Conservation (phyloP, 2,888 invertebrate genomes). For the Oxycera nigricornis region DNA sequence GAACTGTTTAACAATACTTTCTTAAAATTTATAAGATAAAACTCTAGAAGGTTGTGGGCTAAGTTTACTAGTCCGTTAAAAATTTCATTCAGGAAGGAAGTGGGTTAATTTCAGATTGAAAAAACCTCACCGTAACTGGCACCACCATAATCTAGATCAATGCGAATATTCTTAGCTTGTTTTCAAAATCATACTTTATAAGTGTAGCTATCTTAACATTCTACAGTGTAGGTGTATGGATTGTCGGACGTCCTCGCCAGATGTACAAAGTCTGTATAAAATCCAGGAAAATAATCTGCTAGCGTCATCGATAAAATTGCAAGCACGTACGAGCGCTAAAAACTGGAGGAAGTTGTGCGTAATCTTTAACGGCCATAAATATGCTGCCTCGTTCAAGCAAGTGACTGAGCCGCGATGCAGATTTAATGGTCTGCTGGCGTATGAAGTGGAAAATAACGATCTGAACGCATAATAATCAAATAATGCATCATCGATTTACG, state of each 20-base stretch:
- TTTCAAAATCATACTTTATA: too few relatives aligned
- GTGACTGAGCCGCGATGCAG: background rate
- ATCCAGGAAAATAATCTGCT: conserved; percentile 9
- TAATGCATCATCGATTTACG: conserved; percentile 11
- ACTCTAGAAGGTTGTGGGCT: too few relatives aligned
- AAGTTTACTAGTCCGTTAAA: too few relatives aligned
- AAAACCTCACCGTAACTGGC: too few relatives aligned
- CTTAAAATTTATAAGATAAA: too few relatives aligned
- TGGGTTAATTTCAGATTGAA: too few relatives aligned
- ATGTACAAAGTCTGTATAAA: conserved; percentile 20
- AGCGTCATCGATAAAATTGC: conserved; percentile 39
- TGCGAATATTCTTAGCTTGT: too few relatives aligned
- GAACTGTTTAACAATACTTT: too few relatives aligned
- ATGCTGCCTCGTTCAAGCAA: background rate
- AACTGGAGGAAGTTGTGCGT: conserved; percentile 43
- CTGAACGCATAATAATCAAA: conserved; percentile 35
- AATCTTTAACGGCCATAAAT: background rate
- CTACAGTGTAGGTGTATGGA: too few relatives aligned
- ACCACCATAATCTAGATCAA: too few relatives aligned
- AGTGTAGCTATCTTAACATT: too few relatives aligned
- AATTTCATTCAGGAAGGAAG: too few relatives aligned
- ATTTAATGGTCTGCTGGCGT: background rate
- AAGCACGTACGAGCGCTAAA: conserved; percentile 44
- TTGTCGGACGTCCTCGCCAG: conserved; percentile 5
- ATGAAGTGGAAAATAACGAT: conserved; percentile 7